A percentile compares a stretch with the other conserved stretches of the same genome.
Evolutionary conservation across 2,113 vertebrate genomes (phyloP).

Genomic region (Balaeniceps rex): DNA sequence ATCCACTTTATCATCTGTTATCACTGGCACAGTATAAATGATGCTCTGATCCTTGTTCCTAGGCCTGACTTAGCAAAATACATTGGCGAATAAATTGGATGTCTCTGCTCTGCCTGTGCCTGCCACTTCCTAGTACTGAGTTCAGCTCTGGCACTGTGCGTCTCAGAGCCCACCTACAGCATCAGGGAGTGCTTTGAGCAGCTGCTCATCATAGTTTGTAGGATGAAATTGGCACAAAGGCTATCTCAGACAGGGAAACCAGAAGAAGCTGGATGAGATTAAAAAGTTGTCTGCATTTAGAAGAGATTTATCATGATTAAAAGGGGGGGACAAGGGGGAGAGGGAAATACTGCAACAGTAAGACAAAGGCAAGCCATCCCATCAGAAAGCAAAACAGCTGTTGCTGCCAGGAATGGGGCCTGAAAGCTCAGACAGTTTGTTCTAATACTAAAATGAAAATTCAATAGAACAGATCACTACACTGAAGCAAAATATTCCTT

Average conservation of each 20-base stretch:
- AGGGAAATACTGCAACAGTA: neutral
- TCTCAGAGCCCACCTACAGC: conserved; percentile 12
- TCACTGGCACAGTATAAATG: neutral
- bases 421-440: neutral
- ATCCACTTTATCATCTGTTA: neutral
- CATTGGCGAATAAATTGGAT: neutral
- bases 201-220: neutral
- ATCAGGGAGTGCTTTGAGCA: neutral
- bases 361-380: neutral
- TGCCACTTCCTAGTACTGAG: conserved; percentile 8
- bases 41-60: neutral
- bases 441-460: neutral
- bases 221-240: neutral
- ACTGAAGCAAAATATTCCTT: neutral
- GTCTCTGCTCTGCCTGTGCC: conserved; percentile 23
- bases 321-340: neutral
- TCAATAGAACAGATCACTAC: neutral
- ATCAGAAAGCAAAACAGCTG: neutral
- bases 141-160: neutral
- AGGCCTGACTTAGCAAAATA: conserved; percentile 13
- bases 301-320: conserved; percentile 22
- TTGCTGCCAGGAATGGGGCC: neutral
- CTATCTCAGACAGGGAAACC: neutral
- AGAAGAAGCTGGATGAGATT: conserved; percentile 24
- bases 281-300: conserved; percentile 23